These are phyloP conservation scores for Remorina albescens DNA, from an alignment of 2,797 vertebrate genomes.

Conservation along the genomic window DNA sequence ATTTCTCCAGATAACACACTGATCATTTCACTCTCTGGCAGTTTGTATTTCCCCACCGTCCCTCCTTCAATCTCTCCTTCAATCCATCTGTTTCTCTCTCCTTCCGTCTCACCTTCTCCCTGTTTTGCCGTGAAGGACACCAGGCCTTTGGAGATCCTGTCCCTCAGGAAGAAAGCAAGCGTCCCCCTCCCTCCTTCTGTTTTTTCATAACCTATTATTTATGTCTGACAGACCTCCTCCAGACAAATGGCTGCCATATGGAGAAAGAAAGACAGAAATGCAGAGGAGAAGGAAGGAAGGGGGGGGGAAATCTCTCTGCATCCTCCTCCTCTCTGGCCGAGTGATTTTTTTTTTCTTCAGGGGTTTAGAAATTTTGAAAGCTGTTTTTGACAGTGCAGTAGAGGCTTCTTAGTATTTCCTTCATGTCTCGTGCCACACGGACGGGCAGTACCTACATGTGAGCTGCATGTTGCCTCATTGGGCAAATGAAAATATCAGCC, in stretches of 20 bases:
- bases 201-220: constrained; percentile 88
- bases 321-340: constrained; percentile 45
- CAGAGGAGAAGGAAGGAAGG: constrained; percentile 55
- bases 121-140: constrained; percentile 81
- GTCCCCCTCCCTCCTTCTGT: constrained; percentile 73
- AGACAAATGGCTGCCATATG: constrained; percentile 90
- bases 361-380: constrained; percentile 50
- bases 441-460: constrained; percentile 5
- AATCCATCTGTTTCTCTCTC: constrained; percentile 41
- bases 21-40: constrained; percentile 15
- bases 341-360: constrained; percentile 29
- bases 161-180: constrained; percentile 83
- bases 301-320: constrained; percentile 46
- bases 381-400: background rate
- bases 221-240: constrained; percentile 84
- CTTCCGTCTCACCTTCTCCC: constrained; percentile 47
- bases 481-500: constrained; percentile 59
- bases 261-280: constrained; percentile 70
- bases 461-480: constrained; percentile 30
- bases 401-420: constrained; percentile 34
- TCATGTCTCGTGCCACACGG: background rate
- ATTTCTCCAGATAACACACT: constrained; percentile 18
- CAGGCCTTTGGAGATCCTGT: constrained; percentile 82
- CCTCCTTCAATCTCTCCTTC: constrained; percentile 27
- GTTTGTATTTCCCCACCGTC: constrained; percentile 20